These are phyloP conservation scores for Rhinopomastus cyanomelas DNA, from an alignment of 2,113 vertebrate species.

Conservation along the genomic window DNA sequence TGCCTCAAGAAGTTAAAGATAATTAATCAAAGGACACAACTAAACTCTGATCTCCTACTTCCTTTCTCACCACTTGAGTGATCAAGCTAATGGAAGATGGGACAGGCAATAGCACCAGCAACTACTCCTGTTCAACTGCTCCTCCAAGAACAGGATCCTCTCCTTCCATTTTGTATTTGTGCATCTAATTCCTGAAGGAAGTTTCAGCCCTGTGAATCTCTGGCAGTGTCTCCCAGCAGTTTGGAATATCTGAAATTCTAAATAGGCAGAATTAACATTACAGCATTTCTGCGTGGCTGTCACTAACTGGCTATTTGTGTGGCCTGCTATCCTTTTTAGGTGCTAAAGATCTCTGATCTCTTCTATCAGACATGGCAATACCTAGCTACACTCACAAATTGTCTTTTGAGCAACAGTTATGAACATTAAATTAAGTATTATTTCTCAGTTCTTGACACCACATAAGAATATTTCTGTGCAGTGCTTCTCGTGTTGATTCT, in stretches of 20 bases:
- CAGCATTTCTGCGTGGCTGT: background rate
- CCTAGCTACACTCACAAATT: background rate
- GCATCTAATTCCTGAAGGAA: background rate
- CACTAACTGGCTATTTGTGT: background rate
- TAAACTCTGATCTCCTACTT: background rate
- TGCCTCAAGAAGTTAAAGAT: background rate
- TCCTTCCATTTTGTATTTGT: background rate
- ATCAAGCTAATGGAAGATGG: background rate
- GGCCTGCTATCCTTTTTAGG: background rate
- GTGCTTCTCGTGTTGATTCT: background rate
- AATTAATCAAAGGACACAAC: background rate
- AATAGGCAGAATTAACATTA: background rate
- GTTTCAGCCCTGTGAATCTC: background rate
- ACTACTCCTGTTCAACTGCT: background rate
- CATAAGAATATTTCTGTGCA: background rate
- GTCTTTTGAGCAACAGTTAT: background rate
- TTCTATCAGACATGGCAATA: background rate
- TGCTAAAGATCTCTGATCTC: background rate
- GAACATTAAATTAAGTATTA: background rate
- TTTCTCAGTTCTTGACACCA: conserved; percentile 4
- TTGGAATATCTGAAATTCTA: background rate
- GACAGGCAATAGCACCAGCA: background rate
- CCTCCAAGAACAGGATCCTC: background rate
- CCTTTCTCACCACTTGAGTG: background rate
- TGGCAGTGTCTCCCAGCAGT: background rate